Evolutionary conservation across 92 coral and sea anemone species (phyloP).

Genomic region (Porites rus): DNA sequence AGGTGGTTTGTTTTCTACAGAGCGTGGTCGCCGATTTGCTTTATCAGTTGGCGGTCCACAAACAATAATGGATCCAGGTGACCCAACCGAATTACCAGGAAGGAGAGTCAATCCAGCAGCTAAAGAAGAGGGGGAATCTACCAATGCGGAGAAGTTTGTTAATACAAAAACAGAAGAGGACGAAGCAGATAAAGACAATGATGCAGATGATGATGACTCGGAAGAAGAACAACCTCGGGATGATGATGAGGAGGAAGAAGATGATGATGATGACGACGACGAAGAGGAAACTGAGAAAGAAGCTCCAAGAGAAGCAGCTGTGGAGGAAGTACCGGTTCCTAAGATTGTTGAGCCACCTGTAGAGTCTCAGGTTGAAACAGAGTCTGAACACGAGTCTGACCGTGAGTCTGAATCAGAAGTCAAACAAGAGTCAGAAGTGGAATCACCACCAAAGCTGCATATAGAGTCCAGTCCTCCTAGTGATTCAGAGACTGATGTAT

Average conservation of each 20-base stretch:
- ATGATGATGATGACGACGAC: conserved; percentile 52
- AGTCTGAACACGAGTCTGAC: conserved; percentile 73
- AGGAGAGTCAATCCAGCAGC: conserved; percentile 38
- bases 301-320: conserved; percentile 17
- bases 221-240: conserved; percentile 8
- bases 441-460: conserved; percentile 12
- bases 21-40: conserved; percentile 94
- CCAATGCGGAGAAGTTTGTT: conserved; percentile 50
- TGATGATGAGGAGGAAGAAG: conserved; percentile 19
- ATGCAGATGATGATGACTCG: conserved; percentile 46
- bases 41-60: conserved; percentile 83
- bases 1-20: conserved; percentile 49
- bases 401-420: conserved; percentile 76
- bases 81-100: conserved; percentile 49
- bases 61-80: conserved; percentile 56
- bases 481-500: conserved; percentile 51
- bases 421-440: conserved; percentile 33
- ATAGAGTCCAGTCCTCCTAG: conserved; percentile 45
- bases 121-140: conserved; percentile 64
- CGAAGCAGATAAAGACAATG: conserved; percentile 53
- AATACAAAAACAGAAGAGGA: conserved; percentile 62
- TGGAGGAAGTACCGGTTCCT: conserved; percentile 43
- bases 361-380: conserved; percentile 58
- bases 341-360: conserved; percentile 36
- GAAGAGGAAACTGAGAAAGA: conserved; percentile 48